These are phyloP conservation scores for Pyralis farinalis DNA, from an alignment of 2,888 invertebrate genomes.

Conservation along the genomic window DNA sequence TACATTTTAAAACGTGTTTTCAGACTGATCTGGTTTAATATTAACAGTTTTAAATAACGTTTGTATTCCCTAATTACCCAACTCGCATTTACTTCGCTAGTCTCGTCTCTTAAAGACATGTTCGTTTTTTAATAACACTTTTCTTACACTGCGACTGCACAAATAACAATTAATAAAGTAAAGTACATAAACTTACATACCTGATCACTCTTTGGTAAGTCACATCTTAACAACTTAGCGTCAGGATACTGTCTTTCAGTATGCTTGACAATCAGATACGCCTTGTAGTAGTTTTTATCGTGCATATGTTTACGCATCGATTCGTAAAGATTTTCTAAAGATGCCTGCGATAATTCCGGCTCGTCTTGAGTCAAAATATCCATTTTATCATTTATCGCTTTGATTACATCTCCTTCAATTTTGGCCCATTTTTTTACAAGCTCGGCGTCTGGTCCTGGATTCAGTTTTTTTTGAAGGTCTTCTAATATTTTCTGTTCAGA, in stretches of 20 bases:
- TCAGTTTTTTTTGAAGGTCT: constrained; percentile 77
- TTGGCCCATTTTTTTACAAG: constrained; percentile 74
- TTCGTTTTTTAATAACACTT: too few species aligned
- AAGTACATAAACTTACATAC: constrained; percentile 29
- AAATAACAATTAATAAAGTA: too few species aligned
- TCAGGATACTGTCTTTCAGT: constrained; percentile 70
- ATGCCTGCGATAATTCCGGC: constrained; percentile 63
- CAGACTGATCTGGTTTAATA: too few species aligned
- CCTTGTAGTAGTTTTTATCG: constrained; percentile 75
- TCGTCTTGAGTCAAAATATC: constrained; percentile 69
- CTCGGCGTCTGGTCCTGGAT: constrained; percentile 64
- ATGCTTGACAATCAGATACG: constrained; percentile 70
- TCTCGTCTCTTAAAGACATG: too few species aligned
- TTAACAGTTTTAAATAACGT: too few species aligned
- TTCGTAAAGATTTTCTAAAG: constrained; percentile 63
- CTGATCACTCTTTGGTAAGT: constrained; percentile 73
- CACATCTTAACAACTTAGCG: constrained; percentile 65
- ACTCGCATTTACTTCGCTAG: too few species aligned
- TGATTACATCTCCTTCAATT: constrained; percentile 73
- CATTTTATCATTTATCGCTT: constrained; percentile 71
- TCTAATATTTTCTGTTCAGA: constrained; percentile 83
- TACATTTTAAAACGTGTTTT: too few species aligned
- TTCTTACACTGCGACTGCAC: too few species aligned
- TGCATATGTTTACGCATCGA: constrained; percentile 63
- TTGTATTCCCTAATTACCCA: too few species aligned